Evolutionary conservation across 1,140 invertebrate species (phyloP), one percentile per base, ranked within the genome.

Genomic region (Drosophila mayri): DNA sequence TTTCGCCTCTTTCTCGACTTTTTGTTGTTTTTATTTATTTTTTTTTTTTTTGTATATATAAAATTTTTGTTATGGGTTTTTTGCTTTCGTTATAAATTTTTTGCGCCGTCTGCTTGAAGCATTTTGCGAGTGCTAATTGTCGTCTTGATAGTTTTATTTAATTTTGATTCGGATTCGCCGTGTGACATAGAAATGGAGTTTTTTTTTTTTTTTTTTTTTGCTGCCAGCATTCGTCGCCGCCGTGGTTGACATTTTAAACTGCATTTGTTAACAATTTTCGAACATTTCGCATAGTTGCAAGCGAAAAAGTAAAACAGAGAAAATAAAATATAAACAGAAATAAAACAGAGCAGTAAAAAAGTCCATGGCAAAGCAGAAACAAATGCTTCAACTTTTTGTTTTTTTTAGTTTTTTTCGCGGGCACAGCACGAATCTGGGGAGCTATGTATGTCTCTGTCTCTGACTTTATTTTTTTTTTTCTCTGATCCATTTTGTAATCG

Each of bases 201-300:
- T 70, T n/a, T n/a, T n/a, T n/a, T n/a, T n/a, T n/a, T n/a, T n/a
- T n/a, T n/a, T n/a, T 67, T 70, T 70, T 70, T 67, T 70, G 61
- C 57, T 78, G 44, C 58, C 58, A 54, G 64, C 64, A 75, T 87
- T 47, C 86, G 84, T 77, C 80, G 80, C 76, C 84, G 83, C 80
- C 84, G 83, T 83, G 71, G 83, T 83, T 86, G 83, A 86, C 84
- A 87, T 80, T 87, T 83, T 83, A 88, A 88, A 88, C 59, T 88
- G 84, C 84, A 84, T 84, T 88, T 88, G 84, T 88, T 88, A 88
- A 88, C 84, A 88, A 84, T 84, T 88, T 85, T 88, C 52, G 68
- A 77, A 83, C 83, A 87, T 87, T 80, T 65, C 67, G 64, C 77
- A 61, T 68, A 79, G 64, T 82, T 76, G 78, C 79, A 37, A 74